phyloP scores from a whole-genome alignment of 2,113 vertebrate species.

The Psammodynastes pulverulentus region DNA sequence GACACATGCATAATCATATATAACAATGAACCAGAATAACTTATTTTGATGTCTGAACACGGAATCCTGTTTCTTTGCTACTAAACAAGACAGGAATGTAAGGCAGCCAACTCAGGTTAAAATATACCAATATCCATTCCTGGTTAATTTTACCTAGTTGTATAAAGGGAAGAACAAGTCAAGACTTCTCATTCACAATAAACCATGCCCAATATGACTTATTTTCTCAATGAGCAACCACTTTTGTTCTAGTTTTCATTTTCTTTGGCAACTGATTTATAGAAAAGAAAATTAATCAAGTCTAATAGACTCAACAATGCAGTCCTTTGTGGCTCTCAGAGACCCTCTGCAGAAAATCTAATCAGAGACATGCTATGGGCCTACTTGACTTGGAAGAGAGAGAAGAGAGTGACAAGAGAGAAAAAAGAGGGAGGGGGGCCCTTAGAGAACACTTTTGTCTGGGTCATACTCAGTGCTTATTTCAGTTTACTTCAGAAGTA shows the following conservation, averaged over 20 bases:
- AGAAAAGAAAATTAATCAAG: background rate
- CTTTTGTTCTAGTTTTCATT: background rate
- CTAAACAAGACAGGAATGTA: background rate
- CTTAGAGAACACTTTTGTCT: background rate
- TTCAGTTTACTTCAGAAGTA: background rate
- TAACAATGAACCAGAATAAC: background rate
- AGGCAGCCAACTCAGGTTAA: background rate
- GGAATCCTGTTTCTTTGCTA: background rate
- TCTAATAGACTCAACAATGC: background rate
- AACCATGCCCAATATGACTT: background rate
- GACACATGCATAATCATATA: background rate
- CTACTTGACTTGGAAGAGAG: background rate
- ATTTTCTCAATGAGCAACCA: background rate
- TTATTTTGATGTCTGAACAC: background rate
- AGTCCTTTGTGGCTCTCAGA: background rate
- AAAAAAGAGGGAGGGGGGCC: background rate
- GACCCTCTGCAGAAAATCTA: background rate
- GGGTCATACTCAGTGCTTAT: background rate
- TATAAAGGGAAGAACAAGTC: background rate
- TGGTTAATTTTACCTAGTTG: background rate
- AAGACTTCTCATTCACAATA: background rate
- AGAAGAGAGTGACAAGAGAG: background rate
- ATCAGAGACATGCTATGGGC: background rate
- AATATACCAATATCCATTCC: background rate
- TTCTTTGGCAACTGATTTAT: background rate